phyloP scores from a whole-genome alignment of 2,888 invertebrate genomes.

The Trypoxylon attenuatum region DNA sequence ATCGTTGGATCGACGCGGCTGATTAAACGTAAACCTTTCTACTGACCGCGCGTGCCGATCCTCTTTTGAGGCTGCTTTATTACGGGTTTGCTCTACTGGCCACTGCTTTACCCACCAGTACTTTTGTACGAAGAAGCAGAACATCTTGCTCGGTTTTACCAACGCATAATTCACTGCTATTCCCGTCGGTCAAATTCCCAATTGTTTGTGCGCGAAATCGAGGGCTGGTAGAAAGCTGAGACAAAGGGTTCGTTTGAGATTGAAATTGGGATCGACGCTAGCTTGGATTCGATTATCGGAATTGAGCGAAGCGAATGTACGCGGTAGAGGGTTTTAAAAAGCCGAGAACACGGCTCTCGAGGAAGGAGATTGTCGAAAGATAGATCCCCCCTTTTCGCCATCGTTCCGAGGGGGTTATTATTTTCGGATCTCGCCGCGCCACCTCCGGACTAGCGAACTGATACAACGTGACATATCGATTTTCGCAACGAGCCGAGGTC shows the following conservation, averaged over 20 bases:
- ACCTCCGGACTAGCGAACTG: slow-evolving; percentile 10
- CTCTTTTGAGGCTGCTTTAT: slow-evolving; percentile 29
- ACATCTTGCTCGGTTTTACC: neutral
- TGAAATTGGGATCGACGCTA: neutral
- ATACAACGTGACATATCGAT: slow-evolving; percentile 39
- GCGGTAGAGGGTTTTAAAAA: neutral
- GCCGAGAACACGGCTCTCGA: neutral
- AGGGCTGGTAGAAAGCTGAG: neutral
- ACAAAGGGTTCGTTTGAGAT: neutral
- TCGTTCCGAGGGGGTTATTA: neutral
- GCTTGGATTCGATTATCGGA: neutral
- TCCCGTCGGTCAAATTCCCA: too few relatives aligned
- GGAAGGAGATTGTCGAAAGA: too few relatives aligned
- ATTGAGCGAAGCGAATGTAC: neutral
- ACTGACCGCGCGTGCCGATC: slow-evolving; percentile 10
- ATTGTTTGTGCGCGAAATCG: neutral
- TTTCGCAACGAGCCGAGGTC: slow-evolving; percentile 35
- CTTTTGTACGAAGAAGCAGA: neutral
- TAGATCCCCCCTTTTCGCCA: neutral
- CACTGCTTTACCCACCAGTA: too few relatives aligned
- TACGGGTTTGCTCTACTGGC: slow-evolving; percentile 5
- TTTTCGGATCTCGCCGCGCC: neutral
- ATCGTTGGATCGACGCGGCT: slow-evolving; percentile 2
- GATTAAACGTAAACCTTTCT: slow-evolving; percentile 21
- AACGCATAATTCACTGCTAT: neutral